Evolutionary conservation across 2,113 vertebrate species (phyloP).

Genomic region (Phainopepla nitens): DNA sequence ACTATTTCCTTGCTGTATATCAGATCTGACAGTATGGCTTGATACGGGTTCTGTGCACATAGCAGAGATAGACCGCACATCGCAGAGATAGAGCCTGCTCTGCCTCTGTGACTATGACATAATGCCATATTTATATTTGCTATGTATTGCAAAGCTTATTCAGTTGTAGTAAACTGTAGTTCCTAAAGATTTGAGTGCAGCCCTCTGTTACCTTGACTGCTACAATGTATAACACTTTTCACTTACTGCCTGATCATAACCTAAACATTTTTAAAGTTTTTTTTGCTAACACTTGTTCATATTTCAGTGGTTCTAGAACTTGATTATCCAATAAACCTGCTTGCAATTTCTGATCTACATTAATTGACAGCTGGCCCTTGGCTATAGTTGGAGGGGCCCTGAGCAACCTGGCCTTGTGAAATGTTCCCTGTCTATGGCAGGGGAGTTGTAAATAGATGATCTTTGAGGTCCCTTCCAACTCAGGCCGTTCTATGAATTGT

Average conservation of each 20-base stretch:
- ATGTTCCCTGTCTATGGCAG: neutral
- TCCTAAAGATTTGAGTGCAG: neutral
- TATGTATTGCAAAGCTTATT: neutral
- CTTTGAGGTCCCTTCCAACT: neutral
- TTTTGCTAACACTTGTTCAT: neutral
- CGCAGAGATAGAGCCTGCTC: neutral
- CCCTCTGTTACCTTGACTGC: neutral
- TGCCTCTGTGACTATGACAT: neutral
- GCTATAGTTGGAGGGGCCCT: neutral
- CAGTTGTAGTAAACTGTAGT: neutral
- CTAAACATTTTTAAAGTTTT: neutral
- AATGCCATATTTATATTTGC: neutral
- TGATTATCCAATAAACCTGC: neutral
- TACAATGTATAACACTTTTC: neutral
- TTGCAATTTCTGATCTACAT: neutral
- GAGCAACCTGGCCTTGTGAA: neutral
- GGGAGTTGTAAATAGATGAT: neutral
- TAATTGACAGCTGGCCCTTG: neutral
- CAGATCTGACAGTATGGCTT: neutral
- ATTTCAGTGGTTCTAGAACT: neutral
- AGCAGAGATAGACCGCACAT: neutral
- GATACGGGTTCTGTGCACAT: neutral
- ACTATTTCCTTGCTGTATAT: neutral
- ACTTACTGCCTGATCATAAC: neutral
- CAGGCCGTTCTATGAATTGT: neutral